Evolutionary conservation across 2,888 invertebrate genomes (phyloP), one percentile per base, ranked within the genome.

Genomic region (Prosopocoilus inquinatus): DNA sequence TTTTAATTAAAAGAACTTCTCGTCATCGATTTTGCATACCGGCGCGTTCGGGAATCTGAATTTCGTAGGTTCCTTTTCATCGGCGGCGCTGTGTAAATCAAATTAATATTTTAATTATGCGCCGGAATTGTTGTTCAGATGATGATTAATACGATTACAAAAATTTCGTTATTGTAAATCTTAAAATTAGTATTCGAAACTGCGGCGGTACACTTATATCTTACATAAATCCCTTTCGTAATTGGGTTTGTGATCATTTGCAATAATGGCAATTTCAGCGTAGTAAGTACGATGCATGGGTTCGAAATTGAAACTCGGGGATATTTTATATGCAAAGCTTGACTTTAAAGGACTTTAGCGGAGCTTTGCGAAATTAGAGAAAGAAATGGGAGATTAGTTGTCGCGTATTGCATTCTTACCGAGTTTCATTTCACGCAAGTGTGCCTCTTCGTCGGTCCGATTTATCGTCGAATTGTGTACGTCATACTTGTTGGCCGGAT

Each of bases 321-420:
- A 69, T 69, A 70, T 72, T 74, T 74, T 74, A 73, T 74, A 74
- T 74, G 74, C 74, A 74, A 73, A 74, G 71, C 72, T 65, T 62
- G 72, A 70, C 71, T 72, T 71, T 68, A 62, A 63, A 66, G 67
- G 72, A 72, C 71, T 72, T 69, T 69, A 65, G 67, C 58, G 64
- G 67, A 66, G 72, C 70, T 70, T 70, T 70, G 65, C 70, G 70
- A 74, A 74, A 74, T 74, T 74, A 74, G 71, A 73, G 72, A 74
- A 74, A 74, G 74, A 74, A 74, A 74, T 72, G 70, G 73, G 66
- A 69, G 74, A 74, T 74, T 74, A 74, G 73, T 72, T 68, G 69
- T 70, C 70, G 70, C 72, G 71, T 68, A 70, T 71, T 70, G 72
- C 70, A 71, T 71, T 70, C 70, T 66, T 72, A 71, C 68, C 66